These are phyloP conservation scores for Cydia pomonella DNA, from an alignment of 1,140 invertebrate genomes.

Conservation along the genomic window DNA sequence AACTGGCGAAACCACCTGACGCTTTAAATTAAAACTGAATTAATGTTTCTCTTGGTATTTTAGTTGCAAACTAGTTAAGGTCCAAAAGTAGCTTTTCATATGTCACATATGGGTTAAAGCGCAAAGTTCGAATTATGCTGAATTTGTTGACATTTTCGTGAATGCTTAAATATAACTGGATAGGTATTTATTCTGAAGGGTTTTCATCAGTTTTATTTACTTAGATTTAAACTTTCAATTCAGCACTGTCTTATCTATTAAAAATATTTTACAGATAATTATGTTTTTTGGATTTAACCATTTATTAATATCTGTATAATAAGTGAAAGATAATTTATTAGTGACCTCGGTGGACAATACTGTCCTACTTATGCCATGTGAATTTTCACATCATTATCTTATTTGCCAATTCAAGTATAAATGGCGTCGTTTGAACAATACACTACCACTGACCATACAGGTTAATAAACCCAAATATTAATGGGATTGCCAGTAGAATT, in stretches of 20 bases:
- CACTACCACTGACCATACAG: constrained; percentile 7
- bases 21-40: constrained; percentile 26
- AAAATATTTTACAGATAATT: neutral
- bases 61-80: neutral
- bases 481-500: neutral
- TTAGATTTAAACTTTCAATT: no score
- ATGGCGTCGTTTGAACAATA: neutral
- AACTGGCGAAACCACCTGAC: constrained; percentile 21
- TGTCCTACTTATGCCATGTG: neutral
- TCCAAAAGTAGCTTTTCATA: neutral
- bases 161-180: neutral
- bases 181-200: no score
- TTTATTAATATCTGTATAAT: neutral
- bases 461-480: constrained; percentile 2
- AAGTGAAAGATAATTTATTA: constrained; percentile 1
- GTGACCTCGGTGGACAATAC: neutral
- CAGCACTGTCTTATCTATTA: no score
- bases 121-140: neutral
- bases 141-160: neutral
- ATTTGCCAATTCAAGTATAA: neutral
- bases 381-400: constrained; percentile 19
- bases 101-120: neutral
- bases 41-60: neutral
- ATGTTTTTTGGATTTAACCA: neutral
- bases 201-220: no score